Base-by-base conservation (phyloP, 64 coral and sea anemone species). In the Stichodactyla mertensii region DNA sequence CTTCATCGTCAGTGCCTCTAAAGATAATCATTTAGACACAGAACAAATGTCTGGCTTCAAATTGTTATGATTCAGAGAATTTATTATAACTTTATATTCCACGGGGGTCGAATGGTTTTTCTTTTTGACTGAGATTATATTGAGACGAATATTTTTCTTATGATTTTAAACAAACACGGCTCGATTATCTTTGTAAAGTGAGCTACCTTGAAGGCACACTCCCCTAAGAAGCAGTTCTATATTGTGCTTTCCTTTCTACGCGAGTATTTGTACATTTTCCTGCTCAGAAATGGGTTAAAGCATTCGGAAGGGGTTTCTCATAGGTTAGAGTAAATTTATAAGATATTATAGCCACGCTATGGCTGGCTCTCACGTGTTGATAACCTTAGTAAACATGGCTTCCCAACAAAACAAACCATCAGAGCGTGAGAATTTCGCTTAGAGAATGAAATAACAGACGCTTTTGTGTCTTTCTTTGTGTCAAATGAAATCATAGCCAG, bases 401-500 rank as follows among this genome's bases (percentile, higher is more conserved):
- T 74, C 10, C 4, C 69, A 74, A 31, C 69, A 74, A 74, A 74
- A 74, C 69, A 74, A 74, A 74, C 26, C 69, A 74, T 74, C 24
- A 11, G 69, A 74, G 69, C 69, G 26, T 74, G 69, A 74, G 69
- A 74, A 74, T 11, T 74, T 74, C n/a, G 10, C 24, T 74, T 9
- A 31, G 6, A 27, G 24, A 74, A 74, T 12, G 69, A 31, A 74
- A 74, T 74, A 74, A 74, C 69, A 74, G 11, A 74, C 22, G 8
- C 69, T 74, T 31, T 74, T 74, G 69, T 74, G 69, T 74, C 11
- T 31, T 74, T 23, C 27, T 74, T 74, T 74, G 69, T 74, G 69
- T 74, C 10, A 10, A 74, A 74, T 74, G 16, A 31, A 74, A 74
- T 74, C 69, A 26, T 13, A 74, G 26, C 24, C 69, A 31, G 36